Conservation (phyloP, 2,113 vertebrate genomes). For the Meles meles region DNA sequence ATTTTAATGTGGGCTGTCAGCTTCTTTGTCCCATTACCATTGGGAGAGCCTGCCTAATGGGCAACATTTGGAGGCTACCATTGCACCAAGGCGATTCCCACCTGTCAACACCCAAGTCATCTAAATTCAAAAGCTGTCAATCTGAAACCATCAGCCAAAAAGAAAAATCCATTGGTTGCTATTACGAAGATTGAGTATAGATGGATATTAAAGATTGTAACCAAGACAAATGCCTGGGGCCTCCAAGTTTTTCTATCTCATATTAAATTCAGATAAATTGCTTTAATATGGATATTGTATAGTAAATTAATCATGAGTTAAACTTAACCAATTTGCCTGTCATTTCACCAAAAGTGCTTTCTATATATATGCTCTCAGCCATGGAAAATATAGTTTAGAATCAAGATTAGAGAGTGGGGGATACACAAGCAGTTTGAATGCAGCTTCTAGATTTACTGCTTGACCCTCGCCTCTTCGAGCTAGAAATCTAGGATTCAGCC, state of each 20-base stretch:
- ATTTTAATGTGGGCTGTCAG: neutral
- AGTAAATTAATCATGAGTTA: neutral
- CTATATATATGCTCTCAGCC: neutral
- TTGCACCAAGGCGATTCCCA: neutral
- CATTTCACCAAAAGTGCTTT: neutral
- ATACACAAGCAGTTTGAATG: neutral
- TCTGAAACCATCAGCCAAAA: neutral
- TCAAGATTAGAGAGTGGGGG: neutral
- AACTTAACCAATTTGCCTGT: neutral
- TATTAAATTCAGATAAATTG: neutral
- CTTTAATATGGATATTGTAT: neutral
- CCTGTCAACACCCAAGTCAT: neutral
- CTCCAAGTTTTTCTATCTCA: neutral
- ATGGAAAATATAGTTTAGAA: constrained; percentile 16
- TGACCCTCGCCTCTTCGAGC: neutral
- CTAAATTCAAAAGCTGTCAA: neutral
- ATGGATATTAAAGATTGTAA: neutral
- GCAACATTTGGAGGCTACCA: neutral
- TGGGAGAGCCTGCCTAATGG: neutral
- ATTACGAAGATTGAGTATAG: neutral
- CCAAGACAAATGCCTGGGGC: neutral
- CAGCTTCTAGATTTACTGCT: neutral
- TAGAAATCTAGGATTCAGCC: neutral
- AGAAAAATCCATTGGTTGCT: neutral
- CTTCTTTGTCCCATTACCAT: neutral